Evolutionary conservation across 2,888 invertebrate species (phyloP).

Genomic region (Scaptodrosophila latifasciaeformis): DNA sequence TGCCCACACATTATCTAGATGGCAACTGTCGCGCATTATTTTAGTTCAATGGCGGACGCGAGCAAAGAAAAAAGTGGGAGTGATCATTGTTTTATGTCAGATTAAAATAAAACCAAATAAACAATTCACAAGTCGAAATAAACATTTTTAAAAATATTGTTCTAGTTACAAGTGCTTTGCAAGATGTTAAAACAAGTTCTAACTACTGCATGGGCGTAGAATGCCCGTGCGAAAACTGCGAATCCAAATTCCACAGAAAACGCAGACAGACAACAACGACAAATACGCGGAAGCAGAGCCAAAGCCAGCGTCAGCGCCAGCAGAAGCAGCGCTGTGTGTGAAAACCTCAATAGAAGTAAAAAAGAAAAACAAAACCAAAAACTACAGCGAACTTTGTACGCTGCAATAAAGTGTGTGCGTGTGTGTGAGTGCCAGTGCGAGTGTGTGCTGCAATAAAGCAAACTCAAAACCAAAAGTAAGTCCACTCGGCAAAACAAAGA

Average conservation of each 20-base stretch:
- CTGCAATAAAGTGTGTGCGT: conserved; percentile 6
- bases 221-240: conserved; percentile 20
- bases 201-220: conserved; percentile 5
- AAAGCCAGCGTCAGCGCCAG: too few relatives aligned
- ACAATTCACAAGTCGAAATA: too few relatives aligned
- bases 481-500: neutral
- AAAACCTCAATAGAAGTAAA: conserved; percentile 24
- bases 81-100: conserved; percentile 39
- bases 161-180: conserved; percentile 31
- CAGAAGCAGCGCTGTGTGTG: conserved; percentile 2
- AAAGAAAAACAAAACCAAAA: conserved; percentile 32
- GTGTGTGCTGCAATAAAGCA: conserved; percentile 8
- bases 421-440: neutral
- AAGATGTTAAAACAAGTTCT: conserved; percentile 33
- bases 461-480: neutral
- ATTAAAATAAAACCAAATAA: conserved; percentile 13
- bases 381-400: conserved; percentile 54
- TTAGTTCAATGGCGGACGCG: conserved; percentile 46
- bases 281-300: conserved; percentile 50
- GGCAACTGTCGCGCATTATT: conserved; percentile 26
- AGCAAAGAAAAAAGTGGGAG: conserved; percentile 46
- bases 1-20: too few relatives aligned
- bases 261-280: conserved; percentile 24
- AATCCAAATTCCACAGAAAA: conserved; percentile 29
- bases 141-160: too few relatives aligned